Evolutionary conservation across 2,888 invertebrate species (phyloP), one percentile per base, ranked within the genome.

Genomic region (Cryptosula pallasiana): DNA sequence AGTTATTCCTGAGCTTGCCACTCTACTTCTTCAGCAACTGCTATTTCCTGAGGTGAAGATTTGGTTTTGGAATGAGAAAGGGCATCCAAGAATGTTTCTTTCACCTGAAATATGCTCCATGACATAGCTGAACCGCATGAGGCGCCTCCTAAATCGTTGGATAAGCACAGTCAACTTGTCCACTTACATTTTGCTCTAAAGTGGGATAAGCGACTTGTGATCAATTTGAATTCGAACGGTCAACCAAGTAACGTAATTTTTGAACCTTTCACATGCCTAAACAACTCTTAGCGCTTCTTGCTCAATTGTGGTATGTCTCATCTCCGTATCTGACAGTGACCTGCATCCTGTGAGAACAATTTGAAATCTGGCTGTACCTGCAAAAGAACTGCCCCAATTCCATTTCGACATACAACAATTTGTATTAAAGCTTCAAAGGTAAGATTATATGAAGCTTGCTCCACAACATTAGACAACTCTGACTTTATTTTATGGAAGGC

Each of bases 281-380:
- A 78, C 57, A 9, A 77, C 72, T 1, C 76, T 35, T 73, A 45
- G 73, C 57, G 75, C 69, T 69, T 78, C 77, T 35, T 75, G 73
- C 63, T 77, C 76, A 13, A 77, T 78, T 63, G 77, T 76, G 9
- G 75, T 76, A 69, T 78, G 78, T 1, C 72, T 73, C 3, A 35
- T 29, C 73, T 78, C 77, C 13, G 76, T 73, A 32, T 71, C 70
- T 0, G 76, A 76, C 5, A 78, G 70, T 0, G 77, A 71, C 73
- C 77, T 76, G 0, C 77, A 77, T 29, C 78, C 77, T 71, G 74
- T 79, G 0, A 74, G 73, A 1, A 78, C 74, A 0, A 76, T 77
- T 69, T 57, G 16, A 2, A 2, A 32, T 63, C 27, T 29, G 27
- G 34, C 16, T 71, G 73, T 1, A 73, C 63, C 32, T 74, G 74